These are phyloP conservation scores for Xerus inauris DNA, from an alignment of 2,113 vertebrate genomes.

Conservation along the genomic window DNA sequence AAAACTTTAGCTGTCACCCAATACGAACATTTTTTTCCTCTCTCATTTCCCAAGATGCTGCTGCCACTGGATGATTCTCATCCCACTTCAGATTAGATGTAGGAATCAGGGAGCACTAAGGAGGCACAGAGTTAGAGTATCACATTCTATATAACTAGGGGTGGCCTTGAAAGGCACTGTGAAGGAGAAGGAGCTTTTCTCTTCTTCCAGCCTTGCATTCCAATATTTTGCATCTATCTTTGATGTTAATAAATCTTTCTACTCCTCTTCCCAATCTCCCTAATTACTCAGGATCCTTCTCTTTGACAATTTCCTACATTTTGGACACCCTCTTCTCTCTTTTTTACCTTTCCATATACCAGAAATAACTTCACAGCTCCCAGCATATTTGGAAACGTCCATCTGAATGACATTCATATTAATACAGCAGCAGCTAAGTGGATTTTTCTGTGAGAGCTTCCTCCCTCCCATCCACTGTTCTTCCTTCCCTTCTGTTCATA, in stretches of 20 bases:
- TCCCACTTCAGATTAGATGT: background rate
- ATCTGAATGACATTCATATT: background rate
- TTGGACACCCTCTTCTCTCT: background rate
- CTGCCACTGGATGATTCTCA: background rate
- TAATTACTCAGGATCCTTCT: background rate
- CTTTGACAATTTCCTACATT: background rate
- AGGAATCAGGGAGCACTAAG: background rate
- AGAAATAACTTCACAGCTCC: background rate
- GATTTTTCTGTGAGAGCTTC: background rate
- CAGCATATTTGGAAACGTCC: background rate
- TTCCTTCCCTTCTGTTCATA: background rate
- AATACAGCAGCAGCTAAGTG: background rate
- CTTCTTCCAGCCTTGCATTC: rapidly evolving
- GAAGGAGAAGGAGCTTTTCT: background rate
- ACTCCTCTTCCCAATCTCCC: background rate
- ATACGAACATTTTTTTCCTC: background rate
- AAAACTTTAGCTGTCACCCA: background rate
- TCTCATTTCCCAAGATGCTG: background rate
- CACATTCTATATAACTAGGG: background rate
- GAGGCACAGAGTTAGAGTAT: rapidly evolving
- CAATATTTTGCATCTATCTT: background rate
- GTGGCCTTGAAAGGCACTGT: background rate
- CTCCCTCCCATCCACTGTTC: background rate
- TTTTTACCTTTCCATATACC: background rate
- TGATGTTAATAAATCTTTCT: background rate